A percentile compares a stretch with the other conserved stretches of the same genome.
phyloP scores from a whole-genome alignment of 2,888 invertebrate species.

The Aporophyla lueneburgensis region DNA sequence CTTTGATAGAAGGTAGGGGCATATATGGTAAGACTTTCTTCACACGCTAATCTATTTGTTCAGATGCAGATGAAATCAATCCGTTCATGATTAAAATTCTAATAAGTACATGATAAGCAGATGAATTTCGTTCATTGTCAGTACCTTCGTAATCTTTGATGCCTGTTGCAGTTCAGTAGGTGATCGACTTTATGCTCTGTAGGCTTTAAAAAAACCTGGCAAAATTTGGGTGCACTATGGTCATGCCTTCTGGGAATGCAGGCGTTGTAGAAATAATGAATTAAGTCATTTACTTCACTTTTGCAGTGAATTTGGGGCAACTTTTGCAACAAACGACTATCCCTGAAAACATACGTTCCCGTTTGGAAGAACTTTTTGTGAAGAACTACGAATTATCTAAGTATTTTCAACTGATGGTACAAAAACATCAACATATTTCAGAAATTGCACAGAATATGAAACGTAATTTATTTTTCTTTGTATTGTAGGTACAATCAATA shows the following conservation, averaged over 20 bases:
- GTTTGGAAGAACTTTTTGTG: slow-evolving; percentile 35
- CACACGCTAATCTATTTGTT: background rate
- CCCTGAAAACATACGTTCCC: background rate
- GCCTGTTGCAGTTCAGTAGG: background rate
- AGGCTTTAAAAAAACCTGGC: too few relatives aligned
- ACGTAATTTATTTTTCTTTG: slow-evolving; percentile 19
- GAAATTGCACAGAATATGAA: background rate
- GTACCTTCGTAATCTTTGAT: background rate
- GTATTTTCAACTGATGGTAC: slow-evolving; percentile 37
- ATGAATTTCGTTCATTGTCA: background rate
- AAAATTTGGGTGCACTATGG: too few relatives aligned
- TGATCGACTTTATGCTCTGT: too few relatives aligned
- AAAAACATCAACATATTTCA: background rate
- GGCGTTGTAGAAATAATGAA: too few relatives aligned
- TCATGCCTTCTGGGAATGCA: too few relatives aligned
- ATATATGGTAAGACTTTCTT: too few relatives aligned
- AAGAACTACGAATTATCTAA: slow-evolving; percentile 23
- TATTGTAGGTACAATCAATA: background rate
- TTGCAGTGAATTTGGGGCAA: slow-evolving; percentile 74
- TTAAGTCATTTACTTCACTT: slow-evolving; percentile 3
- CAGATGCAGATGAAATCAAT: slow-evolving; percentile 7
- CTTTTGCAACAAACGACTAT: slow-evolving; percentile 19
- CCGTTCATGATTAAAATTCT: background rate
- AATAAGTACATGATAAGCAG: background rate
- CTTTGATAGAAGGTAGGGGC: slow-evolving; percentile 76